Conservation (phyloP, 2,797 vertebrate species). For the Sphenopsis melanotis region DNA sequence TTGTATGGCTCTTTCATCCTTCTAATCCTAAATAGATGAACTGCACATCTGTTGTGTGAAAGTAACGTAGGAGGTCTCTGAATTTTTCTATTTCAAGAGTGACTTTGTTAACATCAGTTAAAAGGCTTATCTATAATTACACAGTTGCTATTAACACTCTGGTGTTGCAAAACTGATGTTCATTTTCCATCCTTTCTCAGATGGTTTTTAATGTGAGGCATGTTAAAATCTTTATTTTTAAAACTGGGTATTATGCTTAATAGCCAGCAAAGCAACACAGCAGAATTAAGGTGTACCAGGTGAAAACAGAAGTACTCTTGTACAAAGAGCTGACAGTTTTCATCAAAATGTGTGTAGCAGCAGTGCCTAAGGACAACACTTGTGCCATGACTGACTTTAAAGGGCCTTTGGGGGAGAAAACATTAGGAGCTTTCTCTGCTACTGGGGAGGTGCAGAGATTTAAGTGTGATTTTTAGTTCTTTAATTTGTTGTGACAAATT, state of each 20-base stretch:
- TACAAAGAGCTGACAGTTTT: background rate
- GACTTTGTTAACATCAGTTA: conserved; percentile 32
- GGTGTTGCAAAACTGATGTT: background rate
- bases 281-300: background rate
- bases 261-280: background rate
- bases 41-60: conserved; percentile 1
- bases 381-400: background rate
- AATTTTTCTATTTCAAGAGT: background rate
- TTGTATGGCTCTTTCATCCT: background rate
- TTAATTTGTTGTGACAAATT: background rate
- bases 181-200: background rate
- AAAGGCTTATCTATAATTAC: conserved; percentile 6
- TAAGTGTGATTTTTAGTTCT: background rate
- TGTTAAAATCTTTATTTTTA: background rate
- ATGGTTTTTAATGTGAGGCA: background rate
- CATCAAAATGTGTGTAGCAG: background rate
- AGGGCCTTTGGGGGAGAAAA: background rate
- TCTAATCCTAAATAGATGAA: background rate
- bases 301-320: background rate
- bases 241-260: background rate
- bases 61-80: background rate
- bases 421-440: background rate
- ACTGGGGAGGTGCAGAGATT: background rate
- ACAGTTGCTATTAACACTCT: background rate
- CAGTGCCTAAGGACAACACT: background rate